These are phyloP conservation scores for Smittia sp. DNA, from an alignment of 2,888 invertebrate species.

Conservation along the genomic window DNA sequence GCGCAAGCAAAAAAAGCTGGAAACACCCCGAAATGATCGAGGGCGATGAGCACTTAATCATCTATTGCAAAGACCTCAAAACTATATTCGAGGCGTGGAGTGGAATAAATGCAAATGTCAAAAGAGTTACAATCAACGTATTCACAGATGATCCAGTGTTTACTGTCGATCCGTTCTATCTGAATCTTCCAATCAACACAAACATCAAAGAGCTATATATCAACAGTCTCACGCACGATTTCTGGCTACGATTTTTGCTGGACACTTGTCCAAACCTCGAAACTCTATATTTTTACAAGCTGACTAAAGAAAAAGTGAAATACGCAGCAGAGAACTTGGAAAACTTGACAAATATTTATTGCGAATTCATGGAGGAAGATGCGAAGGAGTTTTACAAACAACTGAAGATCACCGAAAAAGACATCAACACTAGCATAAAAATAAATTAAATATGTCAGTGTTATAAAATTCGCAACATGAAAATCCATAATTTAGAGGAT, in stretches of 20 bases:
- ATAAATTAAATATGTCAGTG: slow-evolving; percentile 18
- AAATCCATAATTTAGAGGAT: background rate
- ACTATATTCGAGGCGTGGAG: slow-evolving; percentile 34
- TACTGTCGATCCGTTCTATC: slow-evolving; percentile 5
- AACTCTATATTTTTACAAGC: slow-evolving; percentile 13
- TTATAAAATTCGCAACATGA: background rate
- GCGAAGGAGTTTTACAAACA: slow-evolving; percentile 17
- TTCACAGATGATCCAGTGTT: slow-evolving; percentile 32
- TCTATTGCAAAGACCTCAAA: slow-evolving; percentile 27
- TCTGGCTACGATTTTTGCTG: slow-evolving; percentile 27
- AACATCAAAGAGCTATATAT: slow-evolving; percentile 22
- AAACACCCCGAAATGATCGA: background rate
- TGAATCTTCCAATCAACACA: slow-evolving; percentile 1
- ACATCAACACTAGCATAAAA: slow-evolving; percentile 16
- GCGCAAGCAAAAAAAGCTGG: background rate
- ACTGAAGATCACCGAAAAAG: background rate
- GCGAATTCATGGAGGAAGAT: slow-evolving; percentile 27
- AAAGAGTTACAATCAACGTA: slow-evolving; percentile 27
- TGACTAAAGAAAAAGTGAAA: slow-evolving; percentile 33
- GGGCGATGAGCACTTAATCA: slow-evolving; percentile 27
- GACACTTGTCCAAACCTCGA: slow-evolving; percentile 19
- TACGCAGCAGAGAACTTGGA: slow-evolving; percentile 26
- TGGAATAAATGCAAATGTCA: background rate
- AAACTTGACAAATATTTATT: slow-evolving; percentile 13
- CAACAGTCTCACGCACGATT: slow-evolving; percentile 28